Percentiles rank a stretch among this genome's conserved stretches.
These are phyloP conservation scores for Prunella himalayana DNA, from an alignment of 2,113 vertebrate species.

Conservation along the genomic window DNA sequence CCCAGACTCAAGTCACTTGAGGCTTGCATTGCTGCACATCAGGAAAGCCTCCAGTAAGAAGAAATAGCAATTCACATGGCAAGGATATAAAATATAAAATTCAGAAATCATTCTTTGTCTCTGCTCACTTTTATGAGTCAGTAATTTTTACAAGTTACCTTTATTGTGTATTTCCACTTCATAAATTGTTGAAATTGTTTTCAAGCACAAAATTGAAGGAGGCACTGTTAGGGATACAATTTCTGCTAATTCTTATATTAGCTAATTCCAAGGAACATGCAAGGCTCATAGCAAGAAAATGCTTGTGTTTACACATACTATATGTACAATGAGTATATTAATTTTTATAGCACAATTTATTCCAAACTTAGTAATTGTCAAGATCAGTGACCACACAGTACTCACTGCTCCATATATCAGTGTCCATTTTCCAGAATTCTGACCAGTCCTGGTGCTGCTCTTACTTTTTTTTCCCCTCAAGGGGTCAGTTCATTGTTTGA, in stretches of 20 bases:
- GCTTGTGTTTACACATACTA: neutral
- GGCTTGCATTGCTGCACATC: neutral
- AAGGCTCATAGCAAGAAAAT: neutral
- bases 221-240: neutral
- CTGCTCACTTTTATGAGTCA: neutral
- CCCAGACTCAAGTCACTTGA: neutral
- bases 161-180: neutral
- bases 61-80: neutral
- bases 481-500: slow-evolving; percentile 17
- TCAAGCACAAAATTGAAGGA: slow-evolving; percentile 4
- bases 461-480: neutral
- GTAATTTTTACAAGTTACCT: slow-evolving; percentile 27
- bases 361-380: neutral
- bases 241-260: neutral
- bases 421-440: neutral
- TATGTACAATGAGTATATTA: neutral
- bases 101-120: neutral
- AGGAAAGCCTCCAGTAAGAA: neutral
- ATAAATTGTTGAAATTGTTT: slow-evolving; percentile 10
- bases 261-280: neutral
- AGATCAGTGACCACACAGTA: neutral
- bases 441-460: neutral
- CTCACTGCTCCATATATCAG: neutral
- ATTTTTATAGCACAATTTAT: neutral
- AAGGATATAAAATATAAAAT: neutral